Percentiles rank a stretch among this genome's conserved stretches.
These are phyloP conservation scores for Pteronura brasiliensis DNA, from an alignment of 2,113 vertebrate genomes.

Conservation along the genomic window DNA sequence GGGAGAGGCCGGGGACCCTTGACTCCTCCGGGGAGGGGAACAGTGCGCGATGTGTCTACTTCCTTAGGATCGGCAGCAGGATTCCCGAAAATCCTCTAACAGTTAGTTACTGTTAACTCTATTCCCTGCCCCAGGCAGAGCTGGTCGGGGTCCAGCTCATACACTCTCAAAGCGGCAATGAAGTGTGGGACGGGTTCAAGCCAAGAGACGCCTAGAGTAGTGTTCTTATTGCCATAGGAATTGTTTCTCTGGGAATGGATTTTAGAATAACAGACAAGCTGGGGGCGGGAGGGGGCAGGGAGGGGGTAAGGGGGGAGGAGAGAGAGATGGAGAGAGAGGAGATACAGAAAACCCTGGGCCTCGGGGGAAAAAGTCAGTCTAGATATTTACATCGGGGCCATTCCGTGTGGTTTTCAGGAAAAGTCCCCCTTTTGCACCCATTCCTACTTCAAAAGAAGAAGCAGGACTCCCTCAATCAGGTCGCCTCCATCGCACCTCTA, in stretches of 20 bases:
- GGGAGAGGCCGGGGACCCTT: conserved; percentile 19
- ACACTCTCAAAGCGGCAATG: conserved; percentile 19
- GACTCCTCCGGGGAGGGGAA: background rate
- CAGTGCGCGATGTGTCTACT: background rate
- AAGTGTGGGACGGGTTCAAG: conserved; percentile 9
- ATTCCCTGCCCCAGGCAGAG: conserved; percentile 27
- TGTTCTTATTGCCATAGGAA: conserved; percentile 13
- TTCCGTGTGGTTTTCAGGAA: background rate
- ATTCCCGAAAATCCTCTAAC: conserved; percentile 53
- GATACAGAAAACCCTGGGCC: background rate
- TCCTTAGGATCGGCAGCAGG: background rate
- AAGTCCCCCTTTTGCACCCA: background rate
- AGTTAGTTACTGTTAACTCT: background rate
- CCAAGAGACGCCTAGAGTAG: background rate
- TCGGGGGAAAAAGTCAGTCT: background rate
- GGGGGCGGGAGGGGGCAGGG: too few relatives aligned
- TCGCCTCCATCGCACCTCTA: background rate
- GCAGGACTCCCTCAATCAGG: background rate
- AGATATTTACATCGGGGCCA: background rate
- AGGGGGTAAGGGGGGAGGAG: background rate
- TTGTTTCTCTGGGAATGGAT: conserved; percentile 56
- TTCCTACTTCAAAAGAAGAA: background rate
- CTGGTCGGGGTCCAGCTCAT: conserved; percentile 47
- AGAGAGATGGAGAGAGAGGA: background rate
- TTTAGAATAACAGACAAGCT: conserved; percentile 62